Evolutionary conservation across 64 coral and sea anemone species (phyloP), one percentile per base, ranked within the genome.

Genomic region (Pocillopora damicornis): DNA sequence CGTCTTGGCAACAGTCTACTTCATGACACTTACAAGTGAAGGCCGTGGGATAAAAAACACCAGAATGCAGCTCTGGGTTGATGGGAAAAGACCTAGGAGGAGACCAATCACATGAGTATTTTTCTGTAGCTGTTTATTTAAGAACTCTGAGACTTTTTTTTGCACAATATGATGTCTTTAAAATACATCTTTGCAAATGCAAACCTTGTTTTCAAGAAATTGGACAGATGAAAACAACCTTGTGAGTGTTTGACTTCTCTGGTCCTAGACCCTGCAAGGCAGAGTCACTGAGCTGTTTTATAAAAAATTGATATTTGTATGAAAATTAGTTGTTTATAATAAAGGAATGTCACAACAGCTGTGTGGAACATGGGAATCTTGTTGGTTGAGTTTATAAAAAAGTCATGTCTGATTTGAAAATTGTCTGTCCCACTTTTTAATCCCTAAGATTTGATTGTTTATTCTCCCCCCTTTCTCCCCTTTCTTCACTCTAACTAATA

Each of bases 1-100:
- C 17, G 97, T 99, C 76, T 89, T 99, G 64, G 90, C 91, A 11
- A 91, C 91, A 16, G 94, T 97, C 22, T 97, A 97, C 87, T 97
- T 97, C 72, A 97, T 97, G 94, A 93, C 94, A 5, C 71, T 97
- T 25, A 92, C 94, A 5, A 93, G 84, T 64, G 94, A 97, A 75
- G 90, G 81, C 61, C 63, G 88, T 42, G 88, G 91, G 14, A 93
- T 37, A 75, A 97, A 97, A 87, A 77, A 85, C 74, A 75, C 75
- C 23, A 76, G 91, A 63, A 90, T 89, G 87, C 57, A 91, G 2
- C 76, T 93, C 26, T 97, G 94, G 94, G 81, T 22, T 59, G 94
- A 97, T 38, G 79, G 90, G 14, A 97, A 90, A 90, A 89, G 90
- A 35, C 82, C 91, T 42, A 88, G 85, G 16, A 97, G 93, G 76